phyloP scores from a whole-genome alignment of 2,113 vertebrate species.

The Charadrius vociferus region DNA sequence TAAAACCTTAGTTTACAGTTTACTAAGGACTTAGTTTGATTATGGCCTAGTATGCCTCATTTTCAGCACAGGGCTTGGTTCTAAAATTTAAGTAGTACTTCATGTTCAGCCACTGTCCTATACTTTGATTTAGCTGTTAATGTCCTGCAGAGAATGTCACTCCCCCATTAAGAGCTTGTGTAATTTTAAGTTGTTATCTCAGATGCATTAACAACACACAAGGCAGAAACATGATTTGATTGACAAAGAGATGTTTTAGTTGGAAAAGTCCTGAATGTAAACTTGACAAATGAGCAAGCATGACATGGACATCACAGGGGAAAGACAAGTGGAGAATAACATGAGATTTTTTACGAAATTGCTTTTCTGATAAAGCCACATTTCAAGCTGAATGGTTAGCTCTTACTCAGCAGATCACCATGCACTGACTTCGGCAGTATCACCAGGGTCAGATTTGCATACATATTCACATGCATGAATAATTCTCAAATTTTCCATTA shows the following conservation, averaged over 20 bases:
- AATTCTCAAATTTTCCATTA: conserved; percentile 46
- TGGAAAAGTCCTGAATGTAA: not conserved
- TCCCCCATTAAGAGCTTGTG: not conserved
- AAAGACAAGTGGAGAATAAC: not conserved
- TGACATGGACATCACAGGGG: not conserved
- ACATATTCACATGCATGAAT: conserved; percentile 17
- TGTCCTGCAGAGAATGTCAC: not conserved
- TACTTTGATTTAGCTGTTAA: not conserved
- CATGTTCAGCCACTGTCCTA: not conserved
- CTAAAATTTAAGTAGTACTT: not conserved
- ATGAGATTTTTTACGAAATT: not conserved
- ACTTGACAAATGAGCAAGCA: not conserved
- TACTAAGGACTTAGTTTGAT: not conserved
- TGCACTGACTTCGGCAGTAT: conserved; percentile 7
- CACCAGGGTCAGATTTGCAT: conserved; percentile 5
- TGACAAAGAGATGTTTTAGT: not conserved
- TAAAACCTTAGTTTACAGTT: not conserved
- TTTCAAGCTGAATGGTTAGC: conserved; percentile 42
- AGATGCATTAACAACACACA: not conserved
- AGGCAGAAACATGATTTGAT: not conserved
- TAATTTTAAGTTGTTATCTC: not conserved
- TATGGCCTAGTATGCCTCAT: not conserved
- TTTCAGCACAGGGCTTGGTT: not conserved
- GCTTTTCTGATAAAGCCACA: not conserved
- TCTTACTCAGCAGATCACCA: conserved; percentile 48